Evolutionary conservation across 2,113 vertebrate species (phyloP).

Genomic region (Sminthopsis crassicaudata): DNA sequence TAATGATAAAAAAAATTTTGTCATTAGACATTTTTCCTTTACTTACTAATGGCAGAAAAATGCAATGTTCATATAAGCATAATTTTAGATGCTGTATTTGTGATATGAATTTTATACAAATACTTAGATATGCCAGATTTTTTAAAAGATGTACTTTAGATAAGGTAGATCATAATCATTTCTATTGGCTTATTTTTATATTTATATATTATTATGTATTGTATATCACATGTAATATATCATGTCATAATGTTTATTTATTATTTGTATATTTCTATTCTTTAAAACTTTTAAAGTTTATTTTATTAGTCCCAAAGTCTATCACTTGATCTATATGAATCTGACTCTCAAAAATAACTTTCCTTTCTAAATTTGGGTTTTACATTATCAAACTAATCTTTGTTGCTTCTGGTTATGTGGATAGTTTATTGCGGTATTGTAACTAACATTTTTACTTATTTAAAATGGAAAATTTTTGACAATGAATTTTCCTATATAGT

Average conservation of each 20-base stretch:
- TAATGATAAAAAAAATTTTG: neutral
- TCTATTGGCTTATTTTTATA: neutral
- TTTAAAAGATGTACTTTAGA: neutral
- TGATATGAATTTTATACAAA: neutral
- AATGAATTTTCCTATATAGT: constrained; percentile 7
- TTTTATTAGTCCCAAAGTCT: neutral
- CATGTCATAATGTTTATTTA: no score
- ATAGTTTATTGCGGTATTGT: constrained; percentile 29
- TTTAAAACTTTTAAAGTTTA: neutral
- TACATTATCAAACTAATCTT: neutral
- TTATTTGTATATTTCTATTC: neutral
- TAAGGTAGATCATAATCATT: neutral
- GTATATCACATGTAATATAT: no score
- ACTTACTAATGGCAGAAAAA: neutral
- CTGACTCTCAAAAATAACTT: neutral
- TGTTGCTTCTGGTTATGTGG: neutral
- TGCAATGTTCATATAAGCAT: neutral
- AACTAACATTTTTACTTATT: neutral
- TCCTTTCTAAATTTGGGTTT: neutral
- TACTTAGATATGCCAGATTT: neutral
- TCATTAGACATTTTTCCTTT: neutral
- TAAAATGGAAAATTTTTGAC: constrained; percentile 9
- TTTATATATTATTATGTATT: neutral
- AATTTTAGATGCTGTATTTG: neutral
- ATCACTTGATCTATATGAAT: no score